Conservation (phyloP, 53 echinoderm and acorn worm species). For the Astropecten irregularis region DNA sequence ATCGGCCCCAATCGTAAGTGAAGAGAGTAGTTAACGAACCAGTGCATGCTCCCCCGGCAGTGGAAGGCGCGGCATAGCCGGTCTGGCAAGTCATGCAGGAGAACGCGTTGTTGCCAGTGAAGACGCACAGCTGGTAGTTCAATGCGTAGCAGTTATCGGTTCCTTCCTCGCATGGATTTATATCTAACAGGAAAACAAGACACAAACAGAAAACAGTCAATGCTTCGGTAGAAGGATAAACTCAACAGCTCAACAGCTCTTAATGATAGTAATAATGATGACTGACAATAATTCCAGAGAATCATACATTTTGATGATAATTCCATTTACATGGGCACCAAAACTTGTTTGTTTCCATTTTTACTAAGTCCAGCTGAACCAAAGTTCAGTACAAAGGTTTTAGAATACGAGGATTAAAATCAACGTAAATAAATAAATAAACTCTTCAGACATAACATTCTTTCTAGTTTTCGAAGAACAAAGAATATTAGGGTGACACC, state of each 20-base stretch:
- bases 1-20: background rate
- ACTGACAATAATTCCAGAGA: too few species aligned
- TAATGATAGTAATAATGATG: background rate
- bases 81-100: conserved; percentile 28
- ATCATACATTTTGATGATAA: too few species aligned
- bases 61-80: conserved; percentile 1
- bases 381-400: too few species aligned
- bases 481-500: too few species aligned
- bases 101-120: conserved; percentile 36
- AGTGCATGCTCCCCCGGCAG: background rate
- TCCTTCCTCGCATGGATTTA: conserved; percentile 56
- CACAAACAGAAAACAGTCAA: background rate
- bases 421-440: too few species aligned
- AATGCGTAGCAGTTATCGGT: conserved; percentile 57
- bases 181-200: conserved; percentile 10
- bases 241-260: background rate
- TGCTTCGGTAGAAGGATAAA: background rate
- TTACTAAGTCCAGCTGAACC: too few species aligned
- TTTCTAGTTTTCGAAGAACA: too few species aligned
- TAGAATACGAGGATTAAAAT: too few species aligned
- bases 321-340: too few species aligned
- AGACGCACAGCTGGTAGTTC: conserved; percentile 36
- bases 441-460: too few species aligned
- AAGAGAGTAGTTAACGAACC: background rate
- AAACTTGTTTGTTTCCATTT: too few species aligned